phyloP scores from a whole-genome alignment of 2,797 vertebrate genomes.

The Poeciliopsis paucimaculata region DNA sequence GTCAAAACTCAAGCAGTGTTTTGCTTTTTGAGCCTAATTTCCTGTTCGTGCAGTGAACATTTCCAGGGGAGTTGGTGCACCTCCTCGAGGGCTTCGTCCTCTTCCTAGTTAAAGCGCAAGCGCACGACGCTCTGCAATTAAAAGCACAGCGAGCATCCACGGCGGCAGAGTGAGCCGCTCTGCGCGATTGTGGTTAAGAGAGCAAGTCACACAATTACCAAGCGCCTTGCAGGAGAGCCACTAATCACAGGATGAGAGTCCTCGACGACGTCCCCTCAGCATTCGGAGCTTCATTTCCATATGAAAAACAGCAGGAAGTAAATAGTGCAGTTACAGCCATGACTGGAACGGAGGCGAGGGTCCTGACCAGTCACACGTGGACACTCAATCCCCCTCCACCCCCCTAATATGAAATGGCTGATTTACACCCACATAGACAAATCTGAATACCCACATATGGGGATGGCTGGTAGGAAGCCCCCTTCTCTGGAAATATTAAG shows the following conservation, averaged over 20 bases:
- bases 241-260: constrained; percentile 39
- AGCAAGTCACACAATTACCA: constrained; percentile 12
- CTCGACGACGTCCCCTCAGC: background rate
- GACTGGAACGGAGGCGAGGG: background rate
- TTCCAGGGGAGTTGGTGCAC: constrained; percentile 3
- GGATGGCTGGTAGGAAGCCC: no score
- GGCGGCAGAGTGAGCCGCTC: constrained; percentile 4
- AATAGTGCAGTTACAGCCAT: background rate
- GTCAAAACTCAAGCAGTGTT: background rate
- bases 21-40: background rate
- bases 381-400: background rate
- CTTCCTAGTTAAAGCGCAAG: background rate
- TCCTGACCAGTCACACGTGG: constrained; percentile 15
- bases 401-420: constrained; percentile 17
- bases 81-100: background rate
- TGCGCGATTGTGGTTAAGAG: constrained; percentile 18
- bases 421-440: constrained; percentile 12
- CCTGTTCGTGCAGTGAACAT: background rate
- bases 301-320: background rate
- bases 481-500: background rate
- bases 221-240: constrained; percentile 19
- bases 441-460: no score
- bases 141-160: constrained; percentile 15
- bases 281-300: constrained; percentile 10
- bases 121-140: constrained; percentile 22